Evolutionary conservation across 2,797 vertebrate genomes (phyloP).

Genomic region (Acomys russatus): DNA sequence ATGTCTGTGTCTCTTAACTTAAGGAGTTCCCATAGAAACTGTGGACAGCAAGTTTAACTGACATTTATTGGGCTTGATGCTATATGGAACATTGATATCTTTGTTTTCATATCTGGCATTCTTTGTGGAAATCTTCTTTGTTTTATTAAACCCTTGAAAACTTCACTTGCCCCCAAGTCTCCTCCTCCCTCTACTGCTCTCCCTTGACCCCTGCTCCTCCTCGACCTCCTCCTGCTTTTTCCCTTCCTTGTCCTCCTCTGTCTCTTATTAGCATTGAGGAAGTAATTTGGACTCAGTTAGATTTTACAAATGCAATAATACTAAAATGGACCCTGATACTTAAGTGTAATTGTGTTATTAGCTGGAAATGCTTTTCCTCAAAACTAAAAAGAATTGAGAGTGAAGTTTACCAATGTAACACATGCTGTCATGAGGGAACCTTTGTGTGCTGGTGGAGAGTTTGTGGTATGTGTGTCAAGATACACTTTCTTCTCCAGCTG

Average conservation of each 20-base stretch:
- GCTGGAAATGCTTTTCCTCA: slow-evolving; percentile 83
- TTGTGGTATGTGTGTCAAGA: not conserved
- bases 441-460: slow-evolving; percentile 53
- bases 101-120: slow-evolving; percentile 53
- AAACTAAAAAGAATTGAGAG: slow-evolving; percentile 80
- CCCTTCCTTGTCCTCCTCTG: not conserved
- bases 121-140: slow-evolving; percentile 28
- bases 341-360: slow-evolving; percentile 87
- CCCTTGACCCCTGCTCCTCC: not conserved
- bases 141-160: slow-evolving; percentile 56
- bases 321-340: slow-evolving; percentile 86
- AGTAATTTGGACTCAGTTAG: slow-evolving; percentile 89
- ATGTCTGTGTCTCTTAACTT: slow-evolving; percentile 87
- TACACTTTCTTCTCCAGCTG: not conserved
- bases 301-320: slow-evolving; percentile 87
- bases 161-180: slow-evolving; percentile 50
- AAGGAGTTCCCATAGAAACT: slow-evolving; percentile 93
- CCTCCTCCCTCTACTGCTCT: not conserved
- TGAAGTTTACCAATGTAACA: slow-evolving; percentile 75
- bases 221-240: not conserved
- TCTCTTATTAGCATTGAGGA: slow-evolving; percentile 86
- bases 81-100: slow-evolving; percentile 81
- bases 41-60: slow-evolving; percentile 88
- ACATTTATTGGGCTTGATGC: slow-evolving; percentile 85
- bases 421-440: not conserved